Percentiles rank a stretch among this genome's conserved stretches.
phyloP scores from a whole-genome alignment of 1,140 invertebrate genomes.

The Eufriesea mexicana region DNA sequence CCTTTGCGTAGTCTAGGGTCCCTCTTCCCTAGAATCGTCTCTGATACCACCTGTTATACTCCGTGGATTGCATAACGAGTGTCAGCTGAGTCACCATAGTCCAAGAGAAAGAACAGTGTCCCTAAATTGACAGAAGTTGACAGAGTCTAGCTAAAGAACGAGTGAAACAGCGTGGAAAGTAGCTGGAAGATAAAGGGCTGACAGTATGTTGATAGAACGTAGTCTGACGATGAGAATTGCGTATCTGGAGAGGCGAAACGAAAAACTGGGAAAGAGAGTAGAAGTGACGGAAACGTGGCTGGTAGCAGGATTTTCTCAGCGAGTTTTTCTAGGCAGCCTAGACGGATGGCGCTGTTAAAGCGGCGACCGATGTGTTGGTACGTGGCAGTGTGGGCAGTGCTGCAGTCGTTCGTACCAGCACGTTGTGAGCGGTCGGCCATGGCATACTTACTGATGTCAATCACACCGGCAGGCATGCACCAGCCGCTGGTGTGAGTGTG shows the following conservation, averaged over 20 bases:
- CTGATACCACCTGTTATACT: conserved; percentile 11
- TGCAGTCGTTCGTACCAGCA: conserved; percentile 76
- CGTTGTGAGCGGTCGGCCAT: conserved; percentile 81
- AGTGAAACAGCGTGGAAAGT: no score
- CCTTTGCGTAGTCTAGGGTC: no score
- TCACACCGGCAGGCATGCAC: conserved; percentile 80
- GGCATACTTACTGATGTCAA: conserved; percentile 83
- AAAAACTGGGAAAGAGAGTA: not conserved
- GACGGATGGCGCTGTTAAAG: conserved; percentile 57
- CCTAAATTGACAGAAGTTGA: no score
- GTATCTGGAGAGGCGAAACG: not conserved
- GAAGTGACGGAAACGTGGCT: conserved; percentile 39
- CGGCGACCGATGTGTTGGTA: conserved; percentile 64
- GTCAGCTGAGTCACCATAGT: no score
- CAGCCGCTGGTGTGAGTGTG: conserved; percentile 45
- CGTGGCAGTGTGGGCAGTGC: conserved; percentile 72
- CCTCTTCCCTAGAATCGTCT: no score
- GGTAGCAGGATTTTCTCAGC: conserved; percentile 54
- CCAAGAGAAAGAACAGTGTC: no score
- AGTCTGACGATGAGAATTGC: no score
- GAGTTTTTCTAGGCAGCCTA: conserved; percentile 67
- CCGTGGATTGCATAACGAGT: no score
- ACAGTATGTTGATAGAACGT: no score
- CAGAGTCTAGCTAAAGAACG: no score
- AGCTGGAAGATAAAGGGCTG: no score